Evolutionary conservation across 2,797 vertebrate species (phyloP).

Genomic region (Lycodopsis pacificus): DNA sequence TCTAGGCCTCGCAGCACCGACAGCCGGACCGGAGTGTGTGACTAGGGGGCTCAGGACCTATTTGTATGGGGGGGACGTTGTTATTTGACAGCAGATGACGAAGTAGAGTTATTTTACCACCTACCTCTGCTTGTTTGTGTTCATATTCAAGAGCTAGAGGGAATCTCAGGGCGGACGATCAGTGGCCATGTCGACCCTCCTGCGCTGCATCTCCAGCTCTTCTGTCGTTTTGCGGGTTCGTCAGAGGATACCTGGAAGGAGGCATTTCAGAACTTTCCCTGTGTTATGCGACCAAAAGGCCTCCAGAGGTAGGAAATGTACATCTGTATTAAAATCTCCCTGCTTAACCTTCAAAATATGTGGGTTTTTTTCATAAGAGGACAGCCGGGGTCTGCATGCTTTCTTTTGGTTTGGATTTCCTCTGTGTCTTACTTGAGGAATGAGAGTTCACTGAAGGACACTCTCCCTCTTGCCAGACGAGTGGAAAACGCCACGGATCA

Average conservation of each 20-base stretch:
- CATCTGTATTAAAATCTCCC: neutral
- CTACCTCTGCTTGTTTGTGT: constrained; percentile 51
- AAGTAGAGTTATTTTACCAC: constrained; percentile 28
- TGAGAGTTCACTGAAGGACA: constrained; percentile 62
- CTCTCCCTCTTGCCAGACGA: constrained; percentile 31
- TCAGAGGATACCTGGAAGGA: constrained; percentile 69
- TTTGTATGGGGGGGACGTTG: neutral
- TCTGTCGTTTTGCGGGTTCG: constrained; percentile 70
- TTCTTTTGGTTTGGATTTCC: constrained; percentile 40
- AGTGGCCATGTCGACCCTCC: constrained; percentile 81
- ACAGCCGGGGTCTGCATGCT: constrained; percentile 9
- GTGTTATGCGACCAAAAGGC: constrained; percentile 82
- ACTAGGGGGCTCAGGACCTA: constrained; percentile 46
- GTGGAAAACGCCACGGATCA: constrained; percentile 53
- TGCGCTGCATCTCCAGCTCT: constrained; percentile 79
- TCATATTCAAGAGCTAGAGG: constrained; percentile 64
- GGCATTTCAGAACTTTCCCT: constrained; percentile 83
- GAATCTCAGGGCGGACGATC: constrained; percentile 47
- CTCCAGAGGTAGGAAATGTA: constrained; percentile 78
- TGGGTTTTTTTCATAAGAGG: constrained; percentile 37
- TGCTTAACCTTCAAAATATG: constrained; percentile 16
- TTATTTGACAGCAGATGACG: constrained; percentile 52
- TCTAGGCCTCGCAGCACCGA: constrained; percentile 66
- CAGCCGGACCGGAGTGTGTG: constrained; percentile 40
- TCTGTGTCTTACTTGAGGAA: constrained; percentile 26